A percentile compares a stretch with the other conserved stretches of the same genome.
phyloP scores from a whole-genome alignment of 1,140 invertebrate genomes.

The Drosophila busckii region DNA sequence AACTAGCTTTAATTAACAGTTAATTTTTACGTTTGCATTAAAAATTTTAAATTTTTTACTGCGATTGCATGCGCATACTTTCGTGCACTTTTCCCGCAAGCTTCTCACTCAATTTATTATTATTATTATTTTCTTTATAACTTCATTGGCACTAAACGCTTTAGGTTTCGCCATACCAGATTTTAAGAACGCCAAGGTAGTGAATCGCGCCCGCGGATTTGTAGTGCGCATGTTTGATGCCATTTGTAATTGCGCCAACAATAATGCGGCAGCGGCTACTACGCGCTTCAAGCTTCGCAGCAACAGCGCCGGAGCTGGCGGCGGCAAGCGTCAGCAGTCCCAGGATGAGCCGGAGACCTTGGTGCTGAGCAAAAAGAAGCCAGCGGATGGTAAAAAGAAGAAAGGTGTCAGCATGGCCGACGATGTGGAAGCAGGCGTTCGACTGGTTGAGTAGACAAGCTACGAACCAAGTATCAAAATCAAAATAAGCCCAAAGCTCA shows the following conservation, averaged over 20 bases:
- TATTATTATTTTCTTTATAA: slow-evolving; percentile 26
- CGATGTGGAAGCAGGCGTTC: slow-evolving; percentile 57
- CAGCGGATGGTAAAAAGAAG: slow-evolving; percentile 54
- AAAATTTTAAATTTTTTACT: slow-evolving; percentile 11
- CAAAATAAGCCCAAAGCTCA: slow-evolving; percentile 16
- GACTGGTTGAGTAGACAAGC: slow-evolving; percentile 51
- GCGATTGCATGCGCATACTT: slow-evolving; percentile 35
- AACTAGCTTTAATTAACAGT: slow-evolving; percentile 12
- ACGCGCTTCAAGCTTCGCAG: slow-evolving; percentile 67
- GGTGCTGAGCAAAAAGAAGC: slow-evolving; percentile 56
- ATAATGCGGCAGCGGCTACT: slow-evolving; percentile 80
- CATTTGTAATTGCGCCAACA: slow-evolving; percentile 82
- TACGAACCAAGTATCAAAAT: slow-evolving; percentile 26
- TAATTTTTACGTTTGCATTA: slow-evolving; percentile 4
- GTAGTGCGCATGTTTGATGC: slow-evolving; percentile 82
- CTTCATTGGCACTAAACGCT: slow-evolving; percentile 45
- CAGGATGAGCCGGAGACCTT: slow-evolving; percentile 54
- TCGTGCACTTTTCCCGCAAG: slow-evolving; percentile 39
- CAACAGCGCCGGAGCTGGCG: slow-evolving; percentile 36
- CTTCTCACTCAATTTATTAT: slow-evolving; percentile 46
- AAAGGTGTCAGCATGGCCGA: slow-evolving; percentile 64
- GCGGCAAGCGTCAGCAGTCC: slow-evolving; percentile 51
- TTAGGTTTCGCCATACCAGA: slow-evolving; percentile 79
- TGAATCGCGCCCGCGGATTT: slow-evolving; percentile 81
- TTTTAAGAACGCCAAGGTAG: slow-evolving; percentile 81